Conservation (phyloP, 2,888 invertebrate species). For the Keiferia lycopersicella region DNA sequence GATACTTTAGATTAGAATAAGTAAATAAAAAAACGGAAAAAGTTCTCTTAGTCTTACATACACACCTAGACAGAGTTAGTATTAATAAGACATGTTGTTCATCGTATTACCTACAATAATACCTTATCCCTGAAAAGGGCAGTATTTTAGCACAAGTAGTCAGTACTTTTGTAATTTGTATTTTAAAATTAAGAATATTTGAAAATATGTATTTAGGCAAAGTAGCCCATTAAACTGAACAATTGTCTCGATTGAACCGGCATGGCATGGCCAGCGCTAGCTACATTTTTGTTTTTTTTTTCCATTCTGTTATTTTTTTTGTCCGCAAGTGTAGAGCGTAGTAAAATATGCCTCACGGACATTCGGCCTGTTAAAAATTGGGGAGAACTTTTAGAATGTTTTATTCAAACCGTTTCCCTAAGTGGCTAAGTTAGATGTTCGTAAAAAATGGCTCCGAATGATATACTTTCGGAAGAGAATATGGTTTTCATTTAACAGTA, state of each 20-base stretch:
- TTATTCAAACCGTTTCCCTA: slow-evolving; percentile 28
- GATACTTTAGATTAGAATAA: too few relatives aligned
- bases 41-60: too few relatives aligned
- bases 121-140: too few relatives aligned
- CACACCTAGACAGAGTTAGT: too few relatives aligned
- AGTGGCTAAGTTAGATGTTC: slow-evolving; percentile 19
- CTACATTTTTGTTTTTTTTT: neutral
- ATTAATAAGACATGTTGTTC: too few relatives aligned
- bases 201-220: too few relatives aligned
- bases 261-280: neutral
- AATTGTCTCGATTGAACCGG: neutral
- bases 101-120: too few relatives aligned
- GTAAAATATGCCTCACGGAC: slow-evolving; percentile 38
- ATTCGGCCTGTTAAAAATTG: slow-evolving; percentile 20
- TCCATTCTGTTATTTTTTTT: neutral
- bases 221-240: too few relatives aligned
- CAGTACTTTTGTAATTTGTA: too few relatives aligned
- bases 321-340: slow-evolving; percentile 25
- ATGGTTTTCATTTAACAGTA: slow-evolving; percentile 34
- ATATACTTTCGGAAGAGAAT: slow-evolving; percentile 28
- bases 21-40: too few relatives aligned
- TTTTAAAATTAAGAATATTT: too few relatives aligned
- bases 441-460: slow-evolving; percentile 34
- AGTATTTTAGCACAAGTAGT: too few relatives aligned
- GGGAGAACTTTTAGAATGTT: slow-evolving; percentile 33